phyloP scores from a whole-genome alignment of 2,113 vertebrate species.

The Syngnathus typhle region DNA sequence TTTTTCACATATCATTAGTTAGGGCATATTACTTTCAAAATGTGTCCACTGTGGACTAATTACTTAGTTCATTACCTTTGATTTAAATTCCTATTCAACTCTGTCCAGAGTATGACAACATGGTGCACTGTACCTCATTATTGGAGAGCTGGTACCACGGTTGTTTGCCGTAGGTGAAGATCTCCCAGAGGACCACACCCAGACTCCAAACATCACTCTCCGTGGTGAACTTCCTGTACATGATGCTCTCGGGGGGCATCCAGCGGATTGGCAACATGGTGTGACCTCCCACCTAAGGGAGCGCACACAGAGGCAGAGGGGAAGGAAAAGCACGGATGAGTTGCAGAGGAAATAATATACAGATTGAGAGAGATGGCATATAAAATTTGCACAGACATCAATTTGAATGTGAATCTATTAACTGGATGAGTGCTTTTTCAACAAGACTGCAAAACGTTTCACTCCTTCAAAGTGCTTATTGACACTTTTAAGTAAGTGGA shows the following conservation, averaged over 20 bases:
- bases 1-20: background rate
- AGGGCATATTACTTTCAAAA: background rate
- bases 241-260: conserved; percentile 99
- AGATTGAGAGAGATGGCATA: background rate
- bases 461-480: conserved; percentile 13
- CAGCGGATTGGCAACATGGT: conserved; percentile 98
- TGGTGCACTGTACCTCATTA: conserved; percentile 80
- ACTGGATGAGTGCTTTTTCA: background rate
- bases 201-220: conserved; percentile 99
- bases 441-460: conserved; percentile 24
- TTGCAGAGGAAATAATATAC: background rate
- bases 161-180: conserved; percentile 98
- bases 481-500: conserved; percentile 1
- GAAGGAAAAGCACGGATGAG: background rate
- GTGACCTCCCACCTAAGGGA: conserved; percentile 87
- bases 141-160: conserved; percentile 99
- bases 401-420: background rate
- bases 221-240: conserved; percentile 99
- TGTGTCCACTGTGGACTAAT: background rate
- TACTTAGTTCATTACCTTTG: background rate
- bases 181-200: conserved; percentile 97
- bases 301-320: background rate
- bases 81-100: background rate
- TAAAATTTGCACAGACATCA: background rate
- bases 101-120: background rate